These are phyloP conservation scores for Poeciliopsis turneri DNA, from an alignment of 2,797 vertebrate species.

Conservation along the genomic window DNA sequence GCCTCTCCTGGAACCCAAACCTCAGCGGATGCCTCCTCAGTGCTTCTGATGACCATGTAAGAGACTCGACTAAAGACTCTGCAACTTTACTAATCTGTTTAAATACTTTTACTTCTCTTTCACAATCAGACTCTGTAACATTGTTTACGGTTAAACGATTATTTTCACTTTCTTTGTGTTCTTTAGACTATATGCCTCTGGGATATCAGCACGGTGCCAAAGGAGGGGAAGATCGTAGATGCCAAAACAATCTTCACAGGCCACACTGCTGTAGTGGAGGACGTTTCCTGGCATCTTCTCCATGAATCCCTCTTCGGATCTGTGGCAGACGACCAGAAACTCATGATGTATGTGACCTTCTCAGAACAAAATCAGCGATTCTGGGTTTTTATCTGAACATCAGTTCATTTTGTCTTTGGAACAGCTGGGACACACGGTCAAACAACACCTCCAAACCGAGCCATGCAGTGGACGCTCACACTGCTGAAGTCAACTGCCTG, in stretches of 20 bases:
- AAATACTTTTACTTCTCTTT: neutral
- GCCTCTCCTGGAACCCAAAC: constrained; percentile 98
- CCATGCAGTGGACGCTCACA: constrained; percentile 97
- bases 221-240: constrained; percentile 96
- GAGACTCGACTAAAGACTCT: constrained; percentile 29
- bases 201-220: constrained; percentile 97
- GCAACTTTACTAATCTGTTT: neutral
- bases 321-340: constrained; percentile 96
- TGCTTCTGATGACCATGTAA: constrained; percentile 97
- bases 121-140: neutral
- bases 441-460: constrained; percentile 99
- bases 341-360: constrained; percentile 91
- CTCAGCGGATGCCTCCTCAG: constrained; percentile 95
- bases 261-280: constrained; percentile 96
- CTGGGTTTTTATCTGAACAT: constrained; percentile 22
- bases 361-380: neutral
- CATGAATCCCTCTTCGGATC: constrained; percentile 97
- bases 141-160: neutral
- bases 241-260: constrained; percentile 99
- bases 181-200: constrained; percentile 94
- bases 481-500: constrained; percentile 97
- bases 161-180: neutral
- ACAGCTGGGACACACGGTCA: constrained; percentile 95
- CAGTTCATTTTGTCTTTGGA: constrained; percentile 16
- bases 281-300: constrained; percentile 96